Conservation (phyloP, 2,888 invertebrate species). For the Cylloceria caligata region DNA sequence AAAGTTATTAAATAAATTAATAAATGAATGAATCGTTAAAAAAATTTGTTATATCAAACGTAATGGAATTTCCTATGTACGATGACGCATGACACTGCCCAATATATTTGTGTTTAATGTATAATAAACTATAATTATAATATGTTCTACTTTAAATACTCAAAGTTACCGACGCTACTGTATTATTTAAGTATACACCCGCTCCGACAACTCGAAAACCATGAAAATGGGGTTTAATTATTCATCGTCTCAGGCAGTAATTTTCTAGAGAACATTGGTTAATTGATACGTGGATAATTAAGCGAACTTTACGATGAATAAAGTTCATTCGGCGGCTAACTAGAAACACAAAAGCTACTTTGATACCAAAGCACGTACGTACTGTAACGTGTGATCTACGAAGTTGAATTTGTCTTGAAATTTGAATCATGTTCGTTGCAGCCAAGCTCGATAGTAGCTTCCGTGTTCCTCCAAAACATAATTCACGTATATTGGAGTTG, state of each 20-base stretch:
- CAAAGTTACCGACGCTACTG: not conserved
- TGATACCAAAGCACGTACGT: not conserved
- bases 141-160: not conserved
- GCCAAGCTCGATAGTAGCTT: conserved; percentile 26
- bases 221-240: conserved; percentile 1
- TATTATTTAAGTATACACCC: not conserved
- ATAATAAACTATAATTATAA: not conserved
- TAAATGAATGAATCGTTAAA: too few species aligned
- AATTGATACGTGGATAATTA: conserved; percentile 8
- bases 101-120: too few species aligned
- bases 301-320: not conserved
- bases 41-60: too few species aligned
- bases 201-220: not conserved
- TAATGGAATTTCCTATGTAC: too few species aligned
- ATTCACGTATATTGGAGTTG: conserved; percentile 38
- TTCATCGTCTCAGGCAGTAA: not conserved
- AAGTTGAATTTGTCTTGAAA: conserved; percentile 48
- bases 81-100: too few species aligned
- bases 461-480: conserved; percentile 36
- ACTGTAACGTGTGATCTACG: conserved; percentile 9
- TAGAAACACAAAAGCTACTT: not conserved
- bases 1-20: too few species aligned
- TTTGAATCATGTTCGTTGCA: conserved; percentile 34
- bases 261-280: not conserved
- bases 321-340: conserved; percentile 8